These are phyloP conservation scores for Panthera tigris DNA, from an alignment of 2,113 vertebrate genomes.

Conservation along the genomic window DNA sequence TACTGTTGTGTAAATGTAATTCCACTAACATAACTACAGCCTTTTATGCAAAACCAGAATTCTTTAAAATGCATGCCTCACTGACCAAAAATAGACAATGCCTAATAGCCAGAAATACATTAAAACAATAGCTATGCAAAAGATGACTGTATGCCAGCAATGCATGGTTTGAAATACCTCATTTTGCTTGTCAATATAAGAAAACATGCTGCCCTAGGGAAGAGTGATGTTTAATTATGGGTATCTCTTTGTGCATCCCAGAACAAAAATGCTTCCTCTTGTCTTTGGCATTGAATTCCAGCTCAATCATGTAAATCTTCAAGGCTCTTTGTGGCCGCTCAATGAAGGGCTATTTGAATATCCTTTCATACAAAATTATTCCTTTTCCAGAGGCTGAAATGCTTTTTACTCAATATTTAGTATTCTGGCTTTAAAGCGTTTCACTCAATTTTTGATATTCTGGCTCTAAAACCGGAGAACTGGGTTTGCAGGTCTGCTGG, in stretches of 20 bases:
- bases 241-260: conserved; percentile 58
- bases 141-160: conserved; percentile 54
- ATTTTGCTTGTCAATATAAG: conserved; percentile 78
- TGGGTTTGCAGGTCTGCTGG: background rate
- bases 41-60: conserved; percentile 60
- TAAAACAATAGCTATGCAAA: conserved; percentile 66
- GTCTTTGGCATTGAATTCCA: conserved; percentile 67
- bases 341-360: conserved; percentile 63
- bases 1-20: conserved; percentile 51
- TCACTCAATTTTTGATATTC: conserved; percentile 52
- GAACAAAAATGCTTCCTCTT: conserved; percentile 35
- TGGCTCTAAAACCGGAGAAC: conserved; percentile 34
- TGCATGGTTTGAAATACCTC: conserved; percentile 58
- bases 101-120: conserved; percentile 69
- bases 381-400: conserved; percentile 56
- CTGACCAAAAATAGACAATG: conserved; percentile 68
- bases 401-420: conserved; percentile 67
- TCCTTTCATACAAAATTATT: conserved; percentile 63
- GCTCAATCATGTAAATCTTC: conserved; percentile 69
- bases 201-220: conserved; percentile 63
- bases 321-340: conserved; percentile 55
- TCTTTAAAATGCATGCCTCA: conserved; percentile 53
- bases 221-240: conserved; percentile 71
- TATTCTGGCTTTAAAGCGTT: conserved; percentile 51
- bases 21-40: conserved; percentile 38